Evolutionary conservation across 2,113 vertebrate genomes (phyloP), one percentile per base, ranked within the genome.

Genomic region (Ivindomyrus marchei): DNA sequence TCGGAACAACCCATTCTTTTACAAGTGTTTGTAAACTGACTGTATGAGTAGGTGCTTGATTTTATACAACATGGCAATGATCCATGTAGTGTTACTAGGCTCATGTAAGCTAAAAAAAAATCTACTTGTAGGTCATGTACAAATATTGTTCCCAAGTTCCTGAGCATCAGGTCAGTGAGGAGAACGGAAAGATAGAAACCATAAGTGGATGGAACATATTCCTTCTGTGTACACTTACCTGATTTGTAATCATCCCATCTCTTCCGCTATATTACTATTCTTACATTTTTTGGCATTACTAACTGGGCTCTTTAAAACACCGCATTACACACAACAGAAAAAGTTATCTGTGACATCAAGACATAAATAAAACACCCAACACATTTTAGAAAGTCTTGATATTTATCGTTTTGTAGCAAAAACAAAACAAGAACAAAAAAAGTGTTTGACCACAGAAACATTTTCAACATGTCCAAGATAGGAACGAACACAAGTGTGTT

Each of bases 391-490:
- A 92, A 88, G 42, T 91, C 89, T 88, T 89, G 6, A 88, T 90
- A 77, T 90, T 91, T 93, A 92, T 93, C 87, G 85, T 92, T 88
- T 93, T 87, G 91, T 93, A 93, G 87, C 90, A 94, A 95, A 94
- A 95, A 91, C 91, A 93, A 92, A 46, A 88, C 87, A 90, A 19
- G 90, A 88, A 89, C 86, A 52, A 89, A 89, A 91, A 91, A 45
- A 46, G 80, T 53, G 80, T 91, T 88, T 90, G 90, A 94, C 92
- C 92, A 93, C 92, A 92, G 84, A 92, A 93, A 94, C 90, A 93
- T 91, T 27, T 85, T 93, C 80, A 92, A 93, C 90, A 91, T 87
- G 88, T 92, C 91, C 91, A 89, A 50, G 88, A 92, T 88, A 89
- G 91, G 91, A 90, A 91, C 88, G 88, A 52, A 90, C 90, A 90